Evolutionary conservation across 2,113 vertebrate species (phyloP).

Genomic region (Chunga burmeisteri): DNA sequence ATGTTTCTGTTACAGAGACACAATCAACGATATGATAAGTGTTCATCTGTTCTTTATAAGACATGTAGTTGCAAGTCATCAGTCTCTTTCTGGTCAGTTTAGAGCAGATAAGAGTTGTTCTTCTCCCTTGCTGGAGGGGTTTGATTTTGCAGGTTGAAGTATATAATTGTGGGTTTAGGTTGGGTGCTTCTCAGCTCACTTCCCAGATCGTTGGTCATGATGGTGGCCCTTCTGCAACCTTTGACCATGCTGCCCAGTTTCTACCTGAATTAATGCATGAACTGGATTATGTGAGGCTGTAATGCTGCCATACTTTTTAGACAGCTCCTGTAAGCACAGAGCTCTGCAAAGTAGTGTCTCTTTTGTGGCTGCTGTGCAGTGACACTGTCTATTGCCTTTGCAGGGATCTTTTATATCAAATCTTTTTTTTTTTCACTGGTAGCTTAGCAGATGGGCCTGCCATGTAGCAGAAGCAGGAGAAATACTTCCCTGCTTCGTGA

Average conservation of each 20-base stretch:
- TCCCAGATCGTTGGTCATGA: neutral
- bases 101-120: neutral
- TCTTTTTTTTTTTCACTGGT: neutral
- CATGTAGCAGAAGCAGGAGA: neutral
- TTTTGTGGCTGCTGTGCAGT: neutral
- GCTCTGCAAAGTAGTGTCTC: neutral
- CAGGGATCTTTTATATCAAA: neutral
- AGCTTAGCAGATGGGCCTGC: neutral
- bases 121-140: neutral
- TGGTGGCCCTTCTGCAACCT: neutral
- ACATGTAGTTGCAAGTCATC: neutral
- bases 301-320: neutral
- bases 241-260: neutral
- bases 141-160: neutral
- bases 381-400: neutral
- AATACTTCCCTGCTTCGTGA: neutral
- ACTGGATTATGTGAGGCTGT: neutral
- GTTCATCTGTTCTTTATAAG: neutral
- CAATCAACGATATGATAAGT: neutral
- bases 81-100: neutral
- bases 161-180: neutral
- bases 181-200: neutral
- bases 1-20: neutral
- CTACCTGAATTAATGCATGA: neutral
- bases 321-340: neutral